Conservation (phyloP, 2,113 vertebrate genomes). For the Phasianus colchicus region DNA sequence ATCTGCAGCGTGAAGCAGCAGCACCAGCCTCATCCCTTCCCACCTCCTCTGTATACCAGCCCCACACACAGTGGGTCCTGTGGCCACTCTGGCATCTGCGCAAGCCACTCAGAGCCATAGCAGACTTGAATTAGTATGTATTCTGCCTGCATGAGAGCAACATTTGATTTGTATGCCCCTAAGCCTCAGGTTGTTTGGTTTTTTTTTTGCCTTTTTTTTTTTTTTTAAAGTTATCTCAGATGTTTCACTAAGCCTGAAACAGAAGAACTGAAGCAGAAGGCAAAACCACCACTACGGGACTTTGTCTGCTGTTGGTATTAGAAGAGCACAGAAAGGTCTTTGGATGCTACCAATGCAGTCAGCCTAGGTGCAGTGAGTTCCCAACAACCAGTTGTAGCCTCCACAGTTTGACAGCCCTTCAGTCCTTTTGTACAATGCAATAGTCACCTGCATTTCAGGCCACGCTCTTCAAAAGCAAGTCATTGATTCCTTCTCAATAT, state of each 20-base stretch:
- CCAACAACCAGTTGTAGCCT: not conserved
- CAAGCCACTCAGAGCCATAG: conserved; percentile 11
- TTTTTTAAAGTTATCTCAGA: conserved; percentile 18
- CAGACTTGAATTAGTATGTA: conserved; percentile 7
- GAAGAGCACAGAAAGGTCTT: not conserved
- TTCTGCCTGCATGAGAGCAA: too few species aligned
- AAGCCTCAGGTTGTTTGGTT: not conserved
- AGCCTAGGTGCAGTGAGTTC: not conserved
- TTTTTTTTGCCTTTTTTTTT: not conserved
- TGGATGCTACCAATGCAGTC: not conserved
- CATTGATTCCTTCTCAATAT: not conserved
- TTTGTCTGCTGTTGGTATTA: not conserved
- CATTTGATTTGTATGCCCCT: not conserved
- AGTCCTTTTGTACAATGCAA: not conserved
- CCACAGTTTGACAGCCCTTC: not conserved
- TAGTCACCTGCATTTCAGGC: not conserved
- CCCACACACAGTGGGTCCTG: not conserved
- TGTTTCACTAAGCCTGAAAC: conserved; percentile 28
- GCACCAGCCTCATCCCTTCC: not conserved
- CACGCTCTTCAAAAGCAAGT: not conserved
- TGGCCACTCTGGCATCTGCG: not conserved
- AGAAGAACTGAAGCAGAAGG: conserved; percentile 22
- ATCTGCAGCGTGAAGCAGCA: not conserved
- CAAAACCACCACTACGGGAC: not conserved
- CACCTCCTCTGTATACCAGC: not conserved